These are phyloP conservation scores for Callionymus lyra DNA, from an alignment of 2,113 vertebrate genomes.

Conservation along the genomic window DNA sequence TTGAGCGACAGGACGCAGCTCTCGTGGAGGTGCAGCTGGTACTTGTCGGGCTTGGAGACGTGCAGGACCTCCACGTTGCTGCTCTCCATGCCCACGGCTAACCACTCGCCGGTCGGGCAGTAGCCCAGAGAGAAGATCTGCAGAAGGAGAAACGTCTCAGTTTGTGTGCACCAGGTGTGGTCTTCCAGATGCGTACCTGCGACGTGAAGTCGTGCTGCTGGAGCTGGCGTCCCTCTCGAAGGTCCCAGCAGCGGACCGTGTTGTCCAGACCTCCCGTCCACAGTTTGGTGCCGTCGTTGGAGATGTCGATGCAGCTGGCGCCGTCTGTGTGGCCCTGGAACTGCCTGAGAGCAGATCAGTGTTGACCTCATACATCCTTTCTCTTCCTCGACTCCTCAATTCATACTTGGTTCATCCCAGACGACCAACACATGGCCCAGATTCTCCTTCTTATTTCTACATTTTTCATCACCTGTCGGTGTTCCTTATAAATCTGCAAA, in stretches of 20 bases:
- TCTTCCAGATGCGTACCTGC: slow-evolving; percentile 39
- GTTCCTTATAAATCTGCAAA: no score
- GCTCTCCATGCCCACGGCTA: slow-evolving; percentile 75
- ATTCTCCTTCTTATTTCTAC: no score
- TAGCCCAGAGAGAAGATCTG: slow-evolving; percentile 71
- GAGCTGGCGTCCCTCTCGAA: slow-evolving; percentile 67
- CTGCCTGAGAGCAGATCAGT: slow-evolving; percentile 45
- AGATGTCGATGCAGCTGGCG: slow-evolving; percentile 74
- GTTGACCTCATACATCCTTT: neutral
- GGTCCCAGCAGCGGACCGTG: slow-evolving; percentile 72
- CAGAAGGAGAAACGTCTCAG: neutral
- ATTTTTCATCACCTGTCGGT: no score
- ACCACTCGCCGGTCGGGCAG: slow-evolving; percentile 70
- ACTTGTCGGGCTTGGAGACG: slow-evolving; percentile 59
- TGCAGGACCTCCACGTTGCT: slow-evolving; percentile 77
- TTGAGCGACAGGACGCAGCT: slow-evolving; percentile 68
- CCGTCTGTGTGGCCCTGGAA: slow-evolving; percentile 73
- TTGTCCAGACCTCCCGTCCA: slow-evolving; percentile 74
- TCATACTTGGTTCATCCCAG: no score
- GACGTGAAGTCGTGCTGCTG: slow-evolving; percentile 73
- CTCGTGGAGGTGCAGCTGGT: slow-evolving; percentile 67
- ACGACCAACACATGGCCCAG: no score
- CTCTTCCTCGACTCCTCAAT: no score
- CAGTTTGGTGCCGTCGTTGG: slow-evolving; percentile 71
- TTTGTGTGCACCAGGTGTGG: neutral